Base-by-base conservation (phyloP, 2,797 vertebrate genomes). In the Numenius phaeopus region DNA sequence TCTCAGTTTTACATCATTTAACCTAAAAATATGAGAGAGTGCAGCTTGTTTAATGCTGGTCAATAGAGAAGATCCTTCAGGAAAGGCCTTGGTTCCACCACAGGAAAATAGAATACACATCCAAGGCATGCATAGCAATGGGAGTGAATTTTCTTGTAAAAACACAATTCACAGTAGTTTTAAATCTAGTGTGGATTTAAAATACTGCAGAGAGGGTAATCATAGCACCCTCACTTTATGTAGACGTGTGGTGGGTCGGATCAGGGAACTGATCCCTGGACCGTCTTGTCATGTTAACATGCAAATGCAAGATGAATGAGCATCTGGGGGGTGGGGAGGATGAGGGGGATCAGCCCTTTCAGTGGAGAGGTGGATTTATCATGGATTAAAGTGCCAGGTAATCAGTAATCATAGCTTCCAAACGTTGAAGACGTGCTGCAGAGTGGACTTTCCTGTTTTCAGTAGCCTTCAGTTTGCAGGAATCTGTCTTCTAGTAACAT, bases 321-420 rank as follows among this genome's bases (percentile, higher is more conserved):
- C 65, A 37, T 89, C 54, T 79, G 37, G 32, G 78, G 79, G 71
- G 7, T n/a, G 87, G 79, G 79, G 75, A 80, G 72, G 71, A 77
- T 95, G 93, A 85, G 59, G 64, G 75, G 85, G 81, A 91, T 94
- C 91, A 89, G 82, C 89, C 59, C 71, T 92, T 75, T 61, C 58
- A 55, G 70, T 66, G 39, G 54, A 86, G 85, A 75, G 57, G 52
- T 88, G 85, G 87, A 66, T 96, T 97, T 96, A 59, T 64, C 44
- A 7, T 10, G 47, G 79, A 94, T 96, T 94, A 75, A 88, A 89
- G 79, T 83, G 72, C 79, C 87, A 95, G 87, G 82, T 96, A 72
- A 78, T 94, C 73, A 44, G 89, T 83, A 90, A 86, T 86, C 22
- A 5, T 64, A 75, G 82, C 78, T 73, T 91, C 75, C 64, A 67